phyloP scores from a whole-genome alignment of 2,888 invertebrate species.

The Drosophila antonietae region DNA sequence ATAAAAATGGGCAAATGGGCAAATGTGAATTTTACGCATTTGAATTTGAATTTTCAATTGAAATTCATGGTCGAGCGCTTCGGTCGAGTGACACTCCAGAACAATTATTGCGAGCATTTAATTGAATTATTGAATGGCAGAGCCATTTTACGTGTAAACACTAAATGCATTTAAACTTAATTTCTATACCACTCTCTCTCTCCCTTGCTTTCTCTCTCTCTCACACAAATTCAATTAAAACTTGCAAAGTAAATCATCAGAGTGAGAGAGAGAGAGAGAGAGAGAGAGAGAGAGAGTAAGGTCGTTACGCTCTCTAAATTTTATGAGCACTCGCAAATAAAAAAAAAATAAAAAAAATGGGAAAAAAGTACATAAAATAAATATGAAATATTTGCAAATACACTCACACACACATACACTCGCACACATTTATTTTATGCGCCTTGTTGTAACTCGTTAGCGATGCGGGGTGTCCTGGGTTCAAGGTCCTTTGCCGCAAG shows the following conservation, averaged over 20 bases:
- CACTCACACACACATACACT: slow-evolving; percentile 8
- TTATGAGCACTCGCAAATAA: slow-evolving; percentile 36
- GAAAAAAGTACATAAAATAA: slow-evolving; percentile 52
- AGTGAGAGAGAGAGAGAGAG: too few relatives aligned
- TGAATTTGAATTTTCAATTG: slow-evolving; percentile 50
- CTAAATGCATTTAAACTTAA: slow-evolving; percentile 34
- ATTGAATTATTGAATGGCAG: slow-evolving; percentile 46
- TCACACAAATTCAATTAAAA: slow-evolving; percentile 57
- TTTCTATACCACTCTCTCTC: background rate
- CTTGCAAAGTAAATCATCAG: slow-evolving; percentile 50
- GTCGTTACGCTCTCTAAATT: slow-evolving; percentile 18
- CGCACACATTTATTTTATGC: slow-evolving; percentile 18
- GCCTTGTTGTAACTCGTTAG: slow-evolving; percentile 50
- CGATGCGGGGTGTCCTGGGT: slow-evolving; percentile 36
- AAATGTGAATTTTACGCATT: slow-evolving; percentile 22
- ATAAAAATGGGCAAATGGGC: slow-evolving; percentile 32
- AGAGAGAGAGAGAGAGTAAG: too few relatives aligned
- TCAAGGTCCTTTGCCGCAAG: slow-evolving; percentile 63
- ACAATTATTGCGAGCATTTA: slow-evolving; percentile 31
- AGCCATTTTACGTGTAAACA: slow-evolving; percentile 21
- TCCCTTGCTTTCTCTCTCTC: background rate
- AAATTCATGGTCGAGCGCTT: slow-evolving; percentile 33
- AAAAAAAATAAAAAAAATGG: slow-evolving; percentile 31
- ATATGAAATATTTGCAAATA: slow-evolving; percentile 61
- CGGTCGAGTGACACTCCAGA: slow-evolving; percentile 21